Evolutionary conservation across 1,140 invertebrate genomes (phyloP).

Genomic region (Pseudomyrmex flavicornis): DNA sequence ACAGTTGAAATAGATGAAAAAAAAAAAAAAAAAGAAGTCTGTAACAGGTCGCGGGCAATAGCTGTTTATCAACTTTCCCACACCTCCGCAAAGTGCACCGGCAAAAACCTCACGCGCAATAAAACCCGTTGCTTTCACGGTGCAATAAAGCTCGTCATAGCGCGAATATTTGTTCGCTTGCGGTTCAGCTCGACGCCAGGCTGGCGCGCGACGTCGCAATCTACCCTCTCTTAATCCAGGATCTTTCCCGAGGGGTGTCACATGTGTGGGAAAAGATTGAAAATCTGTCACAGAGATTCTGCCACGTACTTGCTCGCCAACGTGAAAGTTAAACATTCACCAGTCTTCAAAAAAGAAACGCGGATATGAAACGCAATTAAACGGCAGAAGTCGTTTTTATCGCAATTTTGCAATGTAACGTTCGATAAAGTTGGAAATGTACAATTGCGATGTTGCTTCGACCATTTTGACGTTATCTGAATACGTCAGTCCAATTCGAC

Average conservation of each 20-base stretch:
- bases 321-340: too few relatives aligned
- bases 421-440: background rate
- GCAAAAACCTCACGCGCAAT: constrained; percentile 21
- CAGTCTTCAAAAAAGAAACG: too few relatives aligned
- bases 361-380: too few relatives aligned
- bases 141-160: constrained; percentile 31
- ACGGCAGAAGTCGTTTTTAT: background rate
- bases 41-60: constrained; percentile 21
- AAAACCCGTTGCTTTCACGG: background rate
- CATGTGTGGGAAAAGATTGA: constrained; percentile 2
- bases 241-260: background rate
- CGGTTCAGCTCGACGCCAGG: background rate
- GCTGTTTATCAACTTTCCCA: constrained; percentile 31
- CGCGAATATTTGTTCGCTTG: constrained; percentile 28
- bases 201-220: background rate
- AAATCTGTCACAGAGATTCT: background rate
- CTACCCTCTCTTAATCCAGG: constrained; percentile 11
- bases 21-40: constrained; percentile 51
- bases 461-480: background rate
- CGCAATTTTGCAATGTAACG: constrained; percentile 3
- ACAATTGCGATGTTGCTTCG: too few relatives aligned
- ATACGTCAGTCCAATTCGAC: constrained; percentile 40
- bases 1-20: constrained; percentile 27
- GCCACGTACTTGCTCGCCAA: too few relatives aligned
- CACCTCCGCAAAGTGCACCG: constrained; percentile 12